These are phyloP conservation scores for Arnoldichthys spilopterus DNA, from an alignment of 2,797 vertebrate genomes.

Conservation along the genomic window DNA sequence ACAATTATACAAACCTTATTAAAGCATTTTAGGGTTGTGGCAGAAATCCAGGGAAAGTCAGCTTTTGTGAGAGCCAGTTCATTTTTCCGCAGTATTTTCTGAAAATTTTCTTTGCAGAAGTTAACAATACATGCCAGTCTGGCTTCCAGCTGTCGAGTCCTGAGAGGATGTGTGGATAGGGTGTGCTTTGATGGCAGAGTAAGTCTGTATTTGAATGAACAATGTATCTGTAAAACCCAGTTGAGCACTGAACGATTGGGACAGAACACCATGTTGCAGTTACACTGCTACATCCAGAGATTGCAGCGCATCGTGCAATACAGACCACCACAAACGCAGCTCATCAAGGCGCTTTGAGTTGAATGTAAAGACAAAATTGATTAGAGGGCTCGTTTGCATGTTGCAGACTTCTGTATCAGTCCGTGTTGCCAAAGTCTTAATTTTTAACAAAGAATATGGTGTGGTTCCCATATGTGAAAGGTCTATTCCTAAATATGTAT, in stretches of 20 bases:
- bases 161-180: not conserved
- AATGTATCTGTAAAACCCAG: not conserved
- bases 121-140: not conserved
- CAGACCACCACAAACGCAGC: not conserved
- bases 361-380: not conserved
- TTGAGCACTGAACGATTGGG: not conserved
- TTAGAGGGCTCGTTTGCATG: not conserved
- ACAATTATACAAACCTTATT: not conserved
- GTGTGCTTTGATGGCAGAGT: not conserved
- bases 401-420: not conserved
- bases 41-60: not conserved
- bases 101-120: not conserved
- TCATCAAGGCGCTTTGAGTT: not conserved
- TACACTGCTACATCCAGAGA: not conserved
- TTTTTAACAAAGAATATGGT: not conserved
- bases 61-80: not conserved
- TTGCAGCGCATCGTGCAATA: not conserved
- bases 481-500: not conserved
- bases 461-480: no score
- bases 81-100: not conserved
- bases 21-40: not conserved
- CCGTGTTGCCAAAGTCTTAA: not conserved
- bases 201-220: not conserved
- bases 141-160: not conserved
- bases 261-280: not conserved